phyloP scores from a whole-genome alignment of 2,888 invertebrate genomes.

The Argyresthia goedartella region DNA sequence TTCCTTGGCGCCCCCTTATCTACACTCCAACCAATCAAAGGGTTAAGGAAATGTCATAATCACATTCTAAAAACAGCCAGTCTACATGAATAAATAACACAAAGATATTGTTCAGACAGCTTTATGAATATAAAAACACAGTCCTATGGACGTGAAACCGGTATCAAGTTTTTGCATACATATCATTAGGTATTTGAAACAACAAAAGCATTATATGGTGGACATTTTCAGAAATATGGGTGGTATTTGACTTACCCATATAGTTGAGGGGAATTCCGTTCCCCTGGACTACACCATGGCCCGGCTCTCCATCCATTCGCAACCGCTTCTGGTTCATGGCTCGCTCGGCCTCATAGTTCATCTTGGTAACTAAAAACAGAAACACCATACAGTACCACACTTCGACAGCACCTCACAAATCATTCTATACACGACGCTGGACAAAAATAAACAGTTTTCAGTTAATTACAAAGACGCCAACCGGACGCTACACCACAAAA shows the following conservation, averaged over 20 bases:
- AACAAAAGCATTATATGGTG: background rate
- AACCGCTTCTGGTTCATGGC: constrained; percentile 68
- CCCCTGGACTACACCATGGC: constrained; percentile 64
- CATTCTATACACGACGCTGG: constrained; percentile 27
- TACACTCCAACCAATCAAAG: too few species aligned
- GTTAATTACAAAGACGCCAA: constrained; percentile 55
- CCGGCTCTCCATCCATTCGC: constrained; percentile 67
- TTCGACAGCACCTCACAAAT: constrained; percentile 23
- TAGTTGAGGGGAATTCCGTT: constrained; percentile 67
- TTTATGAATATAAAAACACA: too few species aligned
- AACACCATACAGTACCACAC: constrained; percentile 28
- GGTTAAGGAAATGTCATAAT: too few species aligned
- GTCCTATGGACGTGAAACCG: too few species aligned
- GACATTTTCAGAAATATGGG: background rate
- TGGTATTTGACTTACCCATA: constrained; percentile 40
- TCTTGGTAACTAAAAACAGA: constrained; percentile 64
- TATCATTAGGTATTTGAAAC: background rate
- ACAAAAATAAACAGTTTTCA: constrained; percentile 21
- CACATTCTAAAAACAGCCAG: too few species aligned
- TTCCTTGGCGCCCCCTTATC: too few species aligned
- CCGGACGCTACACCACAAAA: constrained; percentile 66
- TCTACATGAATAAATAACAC: too few species aligned
- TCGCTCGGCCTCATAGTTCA: constrained; percentile 68
- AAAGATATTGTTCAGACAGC: too few species aligned
- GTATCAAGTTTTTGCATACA: too few species aligned